Base-by-base conservation (phyloP, 2,113 vertebrate species). In the Myotis brandtii region DNA sequence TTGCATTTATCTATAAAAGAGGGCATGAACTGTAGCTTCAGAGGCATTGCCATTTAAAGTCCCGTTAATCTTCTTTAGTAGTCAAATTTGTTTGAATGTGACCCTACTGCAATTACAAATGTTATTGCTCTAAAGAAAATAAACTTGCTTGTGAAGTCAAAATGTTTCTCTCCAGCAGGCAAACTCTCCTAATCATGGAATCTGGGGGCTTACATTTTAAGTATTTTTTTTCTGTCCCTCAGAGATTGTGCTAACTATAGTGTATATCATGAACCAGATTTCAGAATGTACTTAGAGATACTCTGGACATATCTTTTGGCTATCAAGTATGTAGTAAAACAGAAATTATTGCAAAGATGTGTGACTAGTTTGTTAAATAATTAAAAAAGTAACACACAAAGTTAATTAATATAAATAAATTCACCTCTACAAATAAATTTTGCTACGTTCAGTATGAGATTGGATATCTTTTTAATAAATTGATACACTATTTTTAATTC, bases 381-480 rank as follows among this genome's bases (percentile, higher is more conserved):
- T 91, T 14, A 64, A 72, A 72, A 88, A 9, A 32, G 3, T 64
- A 73, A 67, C 50, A 59, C 37, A 87, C 18, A 81, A 46, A n/a
- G 14, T 84, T 86, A 83, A 25, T 70, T 54, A 76, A 90, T 75
- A 73, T 73, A 46, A 85, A 70, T 88, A 50, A 91, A 37, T 66
- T 91, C n/a, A 93, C 18, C 25, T 66, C 27, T 52, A 73, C 7
- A 87, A 70, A 56, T 76, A 13, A 59, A 87, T 77, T 83, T 32
- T 50, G 5, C 18, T 80, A 14, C 3, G 43, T 13, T 85, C 10
- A 37, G 11, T 72, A 64, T 56, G 4, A 32, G 32, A 69, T 69
- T 76, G 69, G 46, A 64, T 50, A 62, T 8, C n/a, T 1, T 3
- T 43, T 67, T 27, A 7, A 75, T 73, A 89, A 86, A 52, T 18